Conservation (phyloP, 2,888 invertebrate species). For the Drosophila longiperda region DNA sequence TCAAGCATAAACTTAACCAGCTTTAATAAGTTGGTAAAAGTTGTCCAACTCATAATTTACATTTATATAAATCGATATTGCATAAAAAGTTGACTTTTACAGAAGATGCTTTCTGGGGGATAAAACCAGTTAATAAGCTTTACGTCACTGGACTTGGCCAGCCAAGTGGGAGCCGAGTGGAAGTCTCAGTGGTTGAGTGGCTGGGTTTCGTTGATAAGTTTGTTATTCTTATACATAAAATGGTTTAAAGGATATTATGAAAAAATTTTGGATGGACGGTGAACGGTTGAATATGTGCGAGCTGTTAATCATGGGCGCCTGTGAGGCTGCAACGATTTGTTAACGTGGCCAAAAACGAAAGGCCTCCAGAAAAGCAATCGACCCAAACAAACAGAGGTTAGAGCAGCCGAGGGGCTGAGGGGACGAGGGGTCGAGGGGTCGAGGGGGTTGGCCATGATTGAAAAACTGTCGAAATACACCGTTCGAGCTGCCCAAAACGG, state of each 20-base stretch:
- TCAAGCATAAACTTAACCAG: neutral
- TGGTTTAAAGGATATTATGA: constrained; percentile 34
- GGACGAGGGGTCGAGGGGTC: neutral
- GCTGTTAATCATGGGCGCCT: constrained; percentile 45
- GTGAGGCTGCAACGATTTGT: constrained; percentile 47
- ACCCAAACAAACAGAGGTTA: constrained; percentile 47
- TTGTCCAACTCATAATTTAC: neutral
- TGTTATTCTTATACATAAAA: constrained; percentile 34
- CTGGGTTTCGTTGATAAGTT: constrained; percentile 41
- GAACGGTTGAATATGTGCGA: neutral
- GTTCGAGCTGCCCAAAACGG: constrained; percentile 9
- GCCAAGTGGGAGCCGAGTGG: constrained; percentile 26
- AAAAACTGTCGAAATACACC: constrained; percentile 34
- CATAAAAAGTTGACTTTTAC: neutral
- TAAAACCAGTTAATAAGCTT: neutral
- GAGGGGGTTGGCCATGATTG: constrained; percentile 37
- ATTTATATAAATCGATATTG: neutral
- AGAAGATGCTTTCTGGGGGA: neutral
- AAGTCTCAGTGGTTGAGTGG: constrained; percentile 12
- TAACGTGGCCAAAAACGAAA: constrained; percentile 46
- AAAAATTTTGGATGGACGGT: neutral
- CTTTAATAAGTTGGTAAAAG: neutral
- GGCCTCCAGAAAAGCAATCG: constrained; percentile 50
- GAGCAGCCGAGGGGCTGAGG: neutral
- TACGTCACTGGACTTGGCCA: constrained; percentile 1